These are phyloP conservation scores for Porites cylindrica DNA, from an alignment of 92 coral and sea anemone genomes.

Conservation along the genomic window DNA sequence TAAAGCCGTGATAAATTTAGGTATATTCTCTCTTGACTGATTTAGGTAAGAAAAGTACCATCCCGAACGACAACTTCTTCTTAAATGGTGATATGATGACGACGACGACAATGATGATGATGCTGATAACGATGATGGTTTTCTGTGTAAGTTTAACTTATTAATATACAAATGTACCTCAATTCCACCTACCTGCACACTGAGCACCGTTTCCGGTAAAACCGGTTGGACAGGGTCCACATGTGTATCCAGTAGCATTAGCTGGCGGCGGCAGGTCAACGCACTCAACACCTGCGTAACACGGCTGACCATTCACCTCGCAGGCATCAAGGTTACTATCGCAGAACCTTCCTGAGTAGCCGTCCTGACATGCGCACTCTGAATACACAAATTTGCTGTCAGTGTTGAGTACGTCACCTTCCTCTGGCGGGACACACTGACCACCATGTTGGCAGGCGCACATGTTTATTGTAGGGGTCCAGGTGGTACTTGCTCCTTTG, in stretches of 20 bases:
- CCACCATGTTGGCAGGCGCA: slow-evolving; percentile 64
- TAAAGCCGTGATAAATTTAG: no score
- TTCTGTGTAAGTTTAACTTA: no score
- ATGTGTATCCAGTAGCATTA: slow-evolving; percentile 52
- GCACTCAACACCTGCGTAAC: slow-evolving; percentile 40
- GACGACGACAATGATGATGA: no score
- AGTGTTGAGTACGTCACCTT: slow-evolving; percentile 20
- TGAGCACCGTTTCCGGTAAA: slow-evolving; percentile 51
- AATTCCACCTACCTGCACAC: slow-evolving; percentile 11
- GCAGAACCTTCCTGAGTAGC: slow-evolving; percentile 66
- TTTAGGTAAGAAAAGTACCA: no score
- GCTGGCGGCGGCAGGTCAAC: background rate
- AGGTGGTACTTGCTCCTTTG: background rate
- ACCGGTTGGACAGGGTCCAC: slow-evolving; percentile 73
- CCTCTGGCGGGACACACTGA: slow-evolving; percentile 45
- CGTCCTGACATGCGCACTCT: slow-evolving; percentile 56
- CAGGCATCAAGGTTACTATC: slow-evolving; percentile 67
- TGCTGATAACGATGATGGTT: no score
- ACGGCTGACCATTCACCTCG: slow-evolving; percentile 47
- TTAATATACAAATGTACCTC: no score
- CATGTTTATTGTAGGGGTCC: slow-evolving; percentile 45
- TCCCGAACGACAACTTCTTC: no score
- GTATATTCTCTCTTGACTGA: no score
- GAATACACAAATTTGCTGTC: slow-evolving; percentile 17
- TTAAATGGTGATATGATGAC: no score